These are phyloP conservation scores for Puma concolor DNA, from an alignment of 2,113 vertebrate species.

Conservation along the genomic window DNA sequence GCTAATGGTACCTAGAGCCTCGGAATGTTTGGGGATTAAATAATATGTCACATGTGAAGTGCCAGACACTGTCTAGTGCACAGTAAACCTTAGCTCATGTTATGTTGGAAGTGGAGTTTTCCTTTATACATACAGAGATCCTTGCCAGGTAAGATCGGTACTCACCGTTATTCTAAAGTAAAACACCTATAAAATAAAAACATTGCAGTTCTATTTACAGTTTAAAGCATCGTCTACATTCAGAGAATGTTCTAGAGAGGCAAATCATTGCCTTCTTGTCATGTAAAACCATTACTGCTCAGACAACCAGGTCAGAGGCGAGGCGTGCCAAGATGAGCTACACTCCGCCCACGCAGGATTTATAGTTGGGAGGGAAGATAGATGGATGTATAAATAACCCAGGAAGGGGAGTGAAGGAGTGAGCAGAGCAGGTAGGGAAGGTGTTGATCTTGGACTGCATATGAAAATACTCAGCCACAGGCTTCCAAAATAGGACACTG, in stretches of 20 bases:
- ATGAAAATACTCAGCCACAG: neutral
- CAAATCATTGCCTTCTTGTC: neutral
- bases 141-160: neutral
- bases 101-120: neutral
- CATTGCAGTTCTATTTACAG: neutral
- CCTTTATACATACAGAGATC: neutral
- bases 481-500: constrained; percentile 36
- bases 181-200: neutral
- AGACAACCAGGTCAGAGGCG: constrained; percentile 23
- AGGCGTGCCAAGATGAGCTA: neutral
- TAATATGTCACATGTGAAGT: neutral
- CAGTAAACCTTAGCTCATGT: neutral
- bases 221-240: neutral
- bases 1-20: neutral
- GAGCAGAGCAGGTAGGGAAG: constrained; percentile 37
- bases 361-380: neutral
- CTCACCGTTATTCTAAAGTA: neutral
- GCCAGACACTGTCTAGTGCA: neutral
- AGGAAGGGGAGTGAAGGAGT: neutral
- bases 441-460: constrained; percentile 44
- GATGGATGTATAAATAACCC: constrained; percentile 50
- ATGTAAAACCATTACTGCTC: neutral
- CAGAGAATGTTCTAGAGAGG: neutral
- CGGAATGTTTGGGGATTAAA: neutral
- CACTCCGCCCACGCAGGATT: neutral